Base-by-base conservation (phyloP, 1,140 invertebrate genomes). In the Gerris buenoi region DNA sequence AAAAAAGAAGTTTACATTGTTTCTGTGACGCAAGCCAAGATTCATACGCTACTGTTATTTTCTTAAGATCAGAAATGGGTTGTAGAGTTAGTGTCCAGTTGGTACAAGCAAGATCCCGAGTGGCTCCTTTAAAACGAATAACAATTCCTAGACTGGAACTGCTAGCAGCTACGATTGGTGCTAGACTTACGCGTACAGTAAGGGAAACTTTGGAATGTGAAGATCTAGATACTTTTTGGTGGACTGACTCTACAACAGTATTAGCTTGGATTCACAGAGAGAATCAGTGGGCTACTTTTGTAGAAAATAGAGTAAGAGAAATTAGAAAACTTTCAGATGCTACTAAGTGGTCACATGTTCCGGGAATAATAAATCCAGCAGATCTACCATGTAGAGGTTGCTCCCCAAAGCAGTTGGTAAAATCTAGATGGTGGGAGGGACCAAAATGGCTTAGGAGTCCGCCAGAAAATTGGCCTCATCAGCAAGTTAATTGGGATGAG, bases 371-470 rank as follows among this genome's bases (percentile, higher is more conserved):
- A 26, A 63, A 69, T 26, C 59, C 65, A 25, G 61, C 76, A 22
- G 77, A 80, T 70, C 67, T 78, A n/a, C 72, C 74, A 10, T 79
- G 77, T 15, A 66, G 78, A 71, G 77, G 77, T 26, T 77, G 74
- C 69, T 27, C 66, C 2, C 63, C 73, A 2, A 71, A 71, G 66
- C 13, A 68, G 25, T 70, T 78, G 14, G 25, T 75, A 13, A 68
- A 76, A 27, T 73, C 72, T 10, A 70, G 70, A 69, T 80, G 77
- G 77, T 75, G 74, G 73, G 73, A 78, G 69, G 75, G 77, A 15
- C 76, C 78, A 5, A 33, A 63, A 0, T 78, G 75, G 76, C 65
- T 77, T 27, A 67, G 67, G n/a, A 15, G 1, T n/a, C 63, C 63
- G 15, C 60, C 60, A 18, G 25, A 13, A 13, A 59, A 68, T 26